A percentile compares a stretch with the other conserved stretches of the same genome.
phyloP scores from a whole-genome alignment of 2,888 invertebrate genomes.

The Phymatocera aterrima region DNA sequence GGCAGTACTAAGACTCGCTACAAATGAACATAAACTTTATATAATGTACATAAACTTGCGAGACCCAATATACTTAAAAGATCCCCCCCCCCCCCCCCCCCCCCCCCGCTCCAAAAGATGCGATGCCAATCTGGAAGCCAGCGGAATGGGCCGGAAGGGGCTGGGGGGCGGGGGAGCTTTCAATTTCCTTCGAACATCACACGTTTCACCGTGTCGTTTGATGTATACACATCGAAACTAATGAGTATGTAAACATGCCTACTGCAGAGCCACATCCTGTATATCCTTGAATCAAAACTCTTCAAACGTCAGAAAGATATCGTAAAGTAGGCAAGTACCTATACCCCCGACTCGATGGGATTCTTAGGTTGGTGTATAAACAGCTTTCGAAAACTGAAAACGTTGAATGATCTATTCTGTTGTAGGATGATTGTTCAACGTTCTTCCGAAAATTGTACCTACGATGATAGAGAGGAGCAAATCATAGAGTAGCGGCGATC shows the following conservation, averaged over 20 bases:
- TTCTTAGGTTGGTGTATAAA: background rate
- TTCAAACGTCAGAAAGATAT: conserved; percentile 7
- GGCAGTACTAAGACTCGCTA: background rate
- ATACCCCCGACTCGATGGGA: too few species aligned
- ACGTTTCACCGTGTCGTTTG: conserved; percentile 20
- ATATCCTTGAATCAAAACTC: conserved; percentile 19
- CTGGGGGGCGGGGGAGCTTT: conserved; percentile 37
- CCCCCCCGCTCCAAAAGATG: background rate
- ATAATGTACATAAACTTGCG: background rate
- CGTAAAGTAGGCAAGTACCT: conserved; percentile 1
- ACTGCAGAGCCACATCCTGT: conserved; percentile 5
- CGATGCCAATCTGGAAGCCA: conserved; percentile 31
- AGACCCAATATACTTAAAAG: background rate
- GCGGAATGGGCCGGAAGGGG: too few species aligned
- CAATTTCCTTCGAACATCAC: conserved; percentile 32
- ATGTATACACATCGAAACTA: conserved; percentile 23
- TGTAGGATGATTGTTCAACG: background rate
- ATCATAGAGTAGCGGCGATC: background rate
- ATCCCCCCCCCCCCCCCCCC: too few species aligned
- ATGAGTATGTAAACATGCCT: conserved; percentile 33
- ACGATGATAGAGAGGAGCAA: background rate
- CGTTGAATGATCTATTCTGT: background rate
- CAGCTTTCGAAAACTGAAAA: too few species aligned
- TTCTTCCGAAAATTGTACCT: background rate
- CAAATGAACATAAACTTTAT: background rate